phyloP scores from a whole-genome alignment of 2,113 vertebrate species.

The Triplophysa dalaica region DNA sequence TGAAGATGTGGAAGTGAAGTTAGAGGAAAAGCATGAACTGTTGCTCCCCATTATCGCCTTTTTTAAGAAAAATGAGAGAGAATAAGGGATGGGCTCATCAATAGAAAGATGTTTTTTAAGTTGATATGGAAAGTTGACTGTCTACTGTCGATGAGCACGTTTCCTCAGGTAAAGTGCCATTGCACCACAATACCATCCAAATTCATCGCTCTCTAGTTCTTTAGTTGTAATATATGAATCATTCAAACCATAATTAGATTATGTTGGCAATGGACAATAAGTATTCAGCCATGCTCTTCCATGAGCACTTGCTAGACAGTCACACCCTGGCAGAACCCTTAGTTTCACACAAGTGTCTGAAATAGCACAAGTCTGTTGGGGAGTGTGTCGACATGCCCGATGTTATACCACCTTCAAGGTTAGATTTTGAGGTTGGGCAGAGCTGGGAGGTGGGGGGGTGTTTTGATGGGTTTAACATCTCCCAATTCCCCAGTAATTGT shows the following conservation, averaged over 20 bases:
- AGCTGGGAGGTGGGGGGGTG: constrained; percentile 30
- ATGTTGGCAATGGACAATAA: background rate
- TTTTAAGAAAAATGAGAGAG: constrained; percentile 30
- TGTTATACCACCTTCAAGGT: constrained; percentile 40
- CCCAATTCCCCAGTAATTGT: constrained; percentile 49
- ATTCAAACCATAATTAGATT: background rate
- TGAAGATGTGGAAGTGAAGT: constrained; percentile 16
- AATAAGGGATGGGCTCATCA: constrained; percentile 3
- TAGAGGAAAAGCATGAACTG: constrained; percentile 18
- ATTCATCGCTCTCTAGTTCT: background rate
- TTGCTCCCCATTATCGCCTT: constrained; percentile 37
- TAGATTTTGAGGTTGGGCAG: constrained; percentile 39
- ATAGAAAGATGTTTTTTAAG: background rate
- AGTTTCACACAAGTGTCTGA: constrained; percentile 15
- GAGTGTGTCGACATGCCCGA: background rate
- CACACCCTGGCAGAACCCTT: background rate
- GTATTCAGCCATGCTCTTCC: background rate
- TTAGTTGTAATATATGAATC: background rate
- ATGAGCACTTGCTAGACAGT: constrained; percentile 2
- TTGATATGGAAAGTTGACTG: background rate
- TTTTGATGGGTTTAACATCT: constrained; percentile 47
- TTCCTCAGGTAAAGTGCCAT: background rate
- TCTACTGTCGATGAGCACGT: background rate
- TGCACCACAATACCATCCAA: background rate
- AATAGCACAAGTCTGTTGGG: background rate